Percentiles rank a stretch among this genome's conserved stretches.
phyloP scores from a whole-genome alignment of 2,797 vertebrate genomes.

The Channa striata region DNA sequence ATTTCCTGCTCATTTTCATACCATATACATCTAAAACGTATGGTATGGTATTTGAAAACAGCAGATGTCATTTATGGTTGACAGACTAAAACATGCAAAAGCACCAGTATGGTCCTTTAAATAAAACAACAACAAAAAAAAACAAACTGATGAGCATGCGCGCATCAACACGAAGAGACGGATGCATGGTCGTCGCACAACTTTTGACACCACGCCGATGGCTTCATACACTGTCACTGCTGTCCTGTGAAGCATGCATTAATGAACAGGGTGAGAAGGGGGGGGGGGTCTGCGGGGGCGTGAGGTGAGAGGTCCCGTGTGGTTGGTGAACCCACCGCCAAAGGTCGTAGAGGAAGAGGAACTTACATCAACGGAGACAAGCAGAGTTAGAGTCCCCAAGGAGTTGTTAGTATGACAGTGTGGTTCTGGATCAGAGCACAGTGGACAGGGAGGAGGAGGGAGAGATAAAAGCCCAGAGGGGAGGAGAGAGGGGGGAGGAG shows the following conservation, averaged over 20 bases:
- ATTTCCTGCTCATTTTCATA: conserved; percentile 25
- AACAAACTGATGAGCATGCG: conserved; percentile 68
- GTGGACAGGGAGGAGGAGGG: conserved; percentile 69
- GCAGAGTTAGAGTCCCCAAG: conserved; percentile 98
- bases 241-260: conserved; percentile 80
- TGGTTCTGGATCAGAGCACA: conserved; percentile 94
- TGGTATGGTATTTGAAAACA: conserved; percentile 28
- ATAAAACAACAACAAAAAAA: conserved; percentile 40
- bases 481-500: conserved; percentile 57
- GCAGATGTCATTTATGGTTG: conserved; percentile 44
- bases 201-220: conserved; percentile 63
- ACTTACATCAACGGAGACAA: conserved; percentile 98
- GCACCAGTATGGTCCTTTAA: conserved; percentile 69
- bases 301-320: conserved; percentile 70
- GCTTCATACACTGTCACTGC: conserved; percentile 70
- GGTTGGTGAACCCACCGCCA: conserved; percentile 68
- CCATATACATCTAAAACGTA: conserved; percentile 1
- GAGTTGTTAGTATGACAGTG: conserved; percentile 99
- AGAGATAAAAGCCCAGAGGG: conserved; percentile 79
- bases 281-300: conserved; percentile 55
- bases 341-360: conserved; percentile 82
- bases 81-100: conserved; percentile 64
- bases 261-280: conserved; percentile 63
- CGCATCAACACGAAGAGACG: conserved; percentile 58
- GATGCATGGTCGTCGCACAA: conserved; percentile 59